Evolutionary conservation across 2,797 vertebrate species (phyloP).

Genomic region (Micromesistius poutassou): DNA sequence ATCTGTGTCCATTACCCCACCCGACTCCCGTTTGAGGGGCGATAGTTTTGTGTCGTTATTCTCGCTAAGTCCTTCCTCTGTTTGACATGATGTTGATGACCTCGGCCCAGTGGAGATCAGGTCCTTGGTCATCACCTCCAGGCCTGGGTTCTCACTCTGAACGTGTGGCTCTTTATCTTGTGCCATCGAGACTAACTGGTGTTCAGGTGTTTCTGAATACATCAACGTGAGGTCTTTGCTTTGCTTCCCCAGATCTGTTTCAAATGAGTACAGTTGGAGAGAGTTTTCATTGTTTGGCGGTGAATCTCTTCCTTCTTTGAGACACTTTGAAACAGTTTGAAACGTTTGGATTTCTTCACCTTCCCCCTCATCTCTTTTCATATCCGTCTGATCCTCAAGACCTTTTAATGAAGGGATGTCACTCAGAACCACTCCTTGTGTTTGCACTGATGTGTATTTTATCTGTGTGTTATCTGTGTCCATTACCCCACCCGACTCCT

Average conservation of each 20-base stretch:
- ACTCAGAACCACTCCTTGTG: not conserved
- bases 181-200: conserved; percentile 13
- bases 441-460: not conserved
- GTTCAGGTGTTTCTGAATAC: not conserved
- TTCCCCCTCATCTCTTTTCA: not conserved
- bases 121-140: not conserved
- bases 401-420: not conserved
- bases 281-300: too few species aligned
- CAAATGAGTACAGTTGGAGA: conserved; percentile 7
- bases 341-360: not conserved
- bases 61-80: not conserved
- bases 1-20: not conserved
- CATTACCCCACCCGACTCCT: not conserved
- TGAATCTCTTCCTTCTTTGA: too few species aligned
- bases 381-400: not conserved
- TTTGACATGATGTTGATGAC: not conserved
- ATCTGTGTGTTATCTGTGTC: not conserved
- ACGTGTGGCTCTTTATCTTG: not conserved
- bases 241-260: not conserved
- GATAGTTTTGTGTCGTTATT: not conserved
- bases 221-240: conserved; percentile 1
- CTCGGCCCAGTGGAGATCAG: not conserved
- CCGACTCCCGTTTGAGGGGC: not conserved
- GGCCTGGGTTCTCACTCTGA: not conserved
- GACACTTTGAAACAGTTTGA: too few species aligned